Evolutionary conservation across 2,113 vertebrate species (phyloP).

Genomic region (Trinectes maculatus): DNA sequence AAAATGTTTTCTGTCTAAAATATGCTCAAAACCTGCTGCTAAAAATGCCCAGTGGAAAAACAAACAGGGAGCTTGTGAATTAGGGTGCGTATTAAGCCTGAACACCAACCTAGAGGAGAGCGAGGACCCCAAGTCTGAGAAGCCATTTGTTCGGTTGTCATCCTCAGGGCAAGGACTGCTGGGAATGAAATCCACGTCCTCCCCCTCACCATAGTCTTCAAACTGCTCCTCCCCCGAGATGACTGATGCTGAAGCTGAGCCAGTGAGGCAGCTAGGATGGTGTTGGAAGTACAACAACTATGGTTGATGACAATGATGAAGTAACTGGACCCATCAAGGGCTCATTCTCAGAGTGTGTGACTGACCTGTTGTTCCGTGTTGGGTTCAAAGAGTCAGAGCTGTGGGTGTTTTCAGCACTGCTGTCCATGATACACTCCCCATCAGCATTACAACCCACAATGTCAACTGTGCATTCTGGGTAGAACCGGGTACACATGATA

Average conservation of each 20-base stretch:
- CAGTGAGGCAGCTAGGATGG: conserved; percentile 77
- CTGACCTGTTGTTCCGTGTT: conserved; percentile 67
- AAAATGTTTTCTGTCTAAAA: no score
- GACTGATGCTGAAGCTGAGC: conserved; percentile 86
- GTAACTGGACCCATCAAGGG: neutral
- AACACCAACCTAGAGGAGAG: conserved; percentile 90
- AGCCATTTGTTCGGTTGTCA: conserved; percentile 89
- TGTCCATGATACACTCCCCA: conserved; percentile 90
- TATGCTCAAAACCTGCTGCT: no score
- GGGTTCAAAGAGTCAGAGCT: conserved; percentile 77
- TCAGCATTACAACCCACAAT: conserved; percentile 74
- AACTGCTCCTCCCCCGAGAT: conserved; percentile 93
- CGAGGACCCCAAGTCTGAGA: conserved; percentile 93
- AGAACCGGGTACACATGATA: conserved; percentile 82
- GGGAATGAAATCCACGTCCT: conserved; percentile 91
- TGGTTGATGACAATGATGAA: no score
- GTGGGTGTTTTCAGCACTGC: conserved; percentile 83
- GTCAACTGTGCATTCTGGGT: conserved; percentile 80
- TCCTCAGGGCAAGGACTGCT: conserved; percentile 94
- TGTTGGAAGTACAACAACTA: neutral
- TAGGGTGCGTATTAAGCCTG: neutral
- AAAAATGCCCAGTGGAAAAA: neutral
- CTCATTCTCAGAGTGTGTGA: neutral
- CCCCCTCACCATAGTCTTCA: conserved; percentile 96
- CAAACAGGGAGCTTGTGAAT: neutral